A percentile compares a stretch with the other conserved stretches of the same genome.
Conservation (phyloP, 2,797 vertebrate genomes). For the Podargus strigoides region DNA sequence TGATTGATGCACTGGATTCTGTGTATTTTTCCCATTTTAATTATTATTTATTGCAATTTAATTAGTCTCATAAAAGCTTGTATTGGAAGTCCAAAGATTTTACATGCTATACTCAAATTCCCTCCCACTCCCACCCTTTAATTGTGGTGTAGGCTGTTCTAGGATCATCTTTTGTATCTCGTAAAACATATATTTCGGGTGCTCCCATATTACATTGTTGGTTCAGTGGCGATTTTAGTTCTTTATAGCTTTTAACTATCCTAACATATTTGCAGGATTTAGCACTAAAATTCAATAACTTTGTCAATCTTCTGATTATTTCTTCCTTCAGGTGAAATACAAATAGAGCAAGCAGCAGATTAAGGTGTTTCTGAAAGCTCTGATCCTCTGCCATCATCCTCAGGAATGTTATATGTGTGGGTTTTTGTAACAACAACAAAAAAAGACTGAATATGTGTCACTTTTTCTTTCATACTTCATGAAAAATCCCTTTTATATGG, state of each 20-base stretch:
- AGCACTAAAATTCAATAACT: not conserved
- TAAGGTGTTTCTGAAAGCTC: not conserved
- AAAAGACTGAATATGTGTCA: not conserved
- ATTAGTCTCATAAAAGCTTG: not conserved
- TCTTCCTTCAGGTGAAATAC: not conserved
- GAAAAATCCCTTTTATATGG: not conserved
- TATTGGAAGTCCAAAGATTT: not conserved
- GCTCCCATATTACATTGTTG: not conserved
- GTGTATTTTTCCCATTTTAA: not conserved
- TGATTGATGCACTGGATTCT: not conserved
- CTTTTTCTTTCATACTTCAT: not conserved
- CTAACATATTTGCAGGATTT: not conserved
- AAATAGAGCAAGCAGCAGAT: not conserved
- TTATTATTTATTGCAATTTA: not conserved
- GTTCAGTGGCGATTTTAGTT: not conserved
- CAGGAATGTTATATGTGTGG: not conserved
- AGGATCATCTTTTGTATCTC: not conserved
- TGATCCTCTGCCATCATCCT: not conserved
- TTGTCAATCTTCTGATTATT: not conserved
- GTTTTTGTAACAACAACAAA: not conserved
- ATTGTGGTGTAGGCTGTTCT: accelerated
- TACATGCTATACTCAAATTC: not conserved
- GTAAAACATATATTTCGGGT: not conserved
- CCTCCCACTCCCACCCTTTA: not conserved
- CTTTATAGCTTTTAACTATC: not conserved